Evolutionary conservation across 2,888 invertebrate genomes (phyloP).

Genomic region (Aricia artaxerxes): DNA sequence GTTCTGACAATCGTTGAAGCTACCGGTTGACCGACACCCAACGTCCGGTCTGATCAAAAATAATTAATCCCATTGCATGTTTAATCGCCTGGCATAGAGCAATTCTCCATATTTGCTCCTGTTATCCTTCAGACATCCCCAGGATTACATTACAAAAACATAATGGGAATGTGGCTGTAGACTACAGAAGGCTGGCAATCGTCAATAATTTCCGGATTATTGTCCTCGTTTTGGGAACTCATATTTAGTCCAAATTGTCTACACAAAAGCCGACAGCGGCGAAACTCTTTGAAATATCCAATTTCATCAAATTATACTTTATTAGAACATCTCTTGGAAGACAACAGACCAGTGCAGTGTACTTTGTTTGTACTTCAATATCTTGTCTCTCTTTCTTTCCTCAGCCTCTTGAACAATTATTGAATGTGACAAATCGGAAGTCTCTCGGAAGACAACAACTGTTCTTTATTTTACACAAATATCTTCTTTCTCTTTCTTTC

Average conservation of each 20-base stretch:
- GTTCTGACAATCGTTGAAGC: neutral
- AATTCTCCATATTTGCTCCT: no score
- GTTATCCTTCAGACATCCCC: no score
- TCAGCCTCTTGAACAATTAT: no score
- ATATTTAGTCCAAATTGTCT: neutral
- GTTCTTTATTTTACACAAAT: neutral
- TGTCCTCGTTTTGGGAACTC: neutral
- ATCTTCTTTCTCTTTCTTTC: neutral
- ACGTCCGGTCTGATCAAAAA: neutral
- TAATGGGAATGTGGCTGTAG: no score
- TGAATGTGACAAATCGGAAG: no score
- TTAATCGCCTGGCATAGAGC: no score
- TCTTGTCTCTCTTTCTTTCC: no score
- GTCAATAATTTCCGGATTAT: neutral
- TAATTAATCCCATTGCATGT: no score
- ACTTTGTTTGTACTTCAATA: no score
- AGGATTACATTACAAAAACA: no score
- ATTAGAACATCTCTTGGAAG: neutral
- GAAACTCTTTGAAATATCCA: neutral
- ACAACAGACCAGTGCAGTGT: no score
- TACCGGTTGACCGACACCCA: slow-evolving; percentile 4
- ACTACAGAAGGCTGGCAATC: neutral
- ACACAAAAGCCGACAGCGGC: neutral
- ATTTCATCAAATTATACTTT: neutral
- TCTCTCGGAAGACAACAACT: no score